These are phyloP conservation scores for Apodemia zela DNA, from an alignment of 2,888 invertebrate genomes.

Conservation along the genomic window DNA sequence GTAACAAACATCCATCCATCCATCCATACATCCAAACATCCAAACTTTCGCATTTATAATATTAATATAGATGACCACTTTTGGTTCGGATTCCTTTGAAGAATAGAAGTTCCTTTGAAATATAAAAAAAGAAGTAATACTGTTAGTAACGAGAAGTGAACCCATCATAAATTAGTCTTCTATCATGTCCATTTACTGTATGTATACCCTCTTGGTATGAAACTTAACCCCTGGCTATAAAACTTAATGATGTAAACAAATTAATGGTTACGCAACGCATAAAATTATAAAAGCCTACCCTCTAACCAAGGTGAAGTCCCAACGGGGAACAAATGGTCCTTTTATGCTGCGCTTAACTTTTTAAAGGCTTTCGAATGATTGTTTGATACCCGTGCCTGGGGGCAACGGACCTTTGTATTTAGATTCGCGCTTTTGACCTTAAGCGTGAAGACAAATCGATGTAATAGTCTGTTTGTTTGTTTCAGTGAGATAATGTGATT, in stretches of 20 bases:
- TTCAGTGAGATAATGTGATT: too few species aligned
- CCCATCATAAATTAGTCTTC: too few species aligned
- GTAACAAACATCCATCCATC: too few species aligned
- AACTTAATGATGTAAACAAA: slow-evolving; percentile 10
- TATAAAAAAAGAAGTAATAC: too few species aligned
- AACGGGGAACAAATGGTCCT: slow-evolving; percentile 1
- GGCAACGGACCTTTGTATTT: not conserved
- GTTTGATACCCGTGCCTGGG: not conserved
- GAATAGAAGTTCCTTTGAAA: too few species aligned
- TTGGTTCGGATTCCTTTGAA: too few species aligned
- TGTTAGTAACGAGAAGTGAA: too few species aligned
- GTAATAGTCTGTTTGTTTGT: not conserved
- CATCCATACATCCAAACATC: too few species aligned
- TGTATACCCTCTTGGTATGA: too few species aligned
- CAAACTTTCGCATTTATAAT: too few species aligned
- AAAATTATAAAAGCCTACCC: not conserved
- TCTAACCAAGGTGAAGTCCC: not conserved
- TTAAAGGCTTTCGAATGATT: slow-evolving; percentile 2
- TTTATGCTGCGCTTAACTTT: slow-evolving; percentile 7
- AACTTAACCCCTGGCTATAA: not conserved
- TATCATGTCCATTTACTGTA: too few species aligned
- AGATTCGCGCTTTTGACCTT: not conserved
- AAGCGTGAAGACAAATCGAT: not conserved
- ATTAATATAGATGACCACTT: too few species aligned
- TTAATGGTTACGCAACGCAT: slow-evolving; percentile 2